Conservation (phyloP, 2,888 invertebrate genomes). For the Xanthorhoe spadicearia region DNA sequence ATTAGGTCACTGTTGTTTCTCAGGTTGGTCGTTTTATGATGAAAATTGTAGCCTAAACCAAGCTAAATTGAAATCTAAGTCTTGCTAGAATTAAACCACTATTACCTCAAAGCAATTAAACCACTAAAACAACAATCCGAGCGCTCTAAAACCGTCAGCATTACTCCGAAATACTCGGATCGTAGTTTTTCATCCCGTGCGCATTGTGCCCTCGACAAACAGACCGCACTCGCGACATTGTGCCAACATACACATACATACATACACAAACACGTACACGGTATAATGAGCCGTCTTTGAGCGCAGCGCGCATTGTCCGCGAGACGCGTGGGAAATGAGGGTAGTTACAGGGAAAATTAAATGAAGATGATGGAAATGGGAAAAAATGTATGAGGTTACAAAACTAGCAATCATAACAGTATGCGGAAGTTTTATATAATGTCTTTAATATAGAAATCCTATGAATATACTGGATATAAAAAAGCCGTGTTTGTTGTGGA, state of each 20-base stretch:
- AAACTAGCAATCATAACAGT: not conserved
- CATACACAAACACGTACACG: constrained; percentile 3
- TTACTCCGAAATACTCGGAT: not conserved
- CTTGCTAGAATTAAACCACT: not conserved
- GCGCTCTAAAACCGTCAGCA: not conserved
- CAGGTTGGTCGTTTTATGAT: too few relatives aligned
- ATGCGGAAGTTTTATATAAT: too few relatives aligned
- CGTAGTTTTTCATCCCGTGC: constrained; percentile 2
- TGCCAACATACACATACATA: constrained; percentile 8
- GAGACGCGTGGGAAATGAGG: constrained; percentile 4
- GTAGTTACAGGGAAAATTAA: constrained; percentile 10
- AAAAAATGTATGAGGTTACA: not conserved
- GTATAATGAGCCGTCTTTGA: constrained; percentile 30
- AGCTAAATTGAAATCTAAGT: not conserved
- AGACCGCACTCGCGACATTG: constrained; percentile 7
- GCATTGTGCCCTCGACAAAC: not conserved
- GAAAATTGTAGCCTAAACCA: not conserved
- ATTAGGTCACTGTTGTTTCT: too few relatives aligned
- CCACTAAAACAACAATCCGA: not conserved
- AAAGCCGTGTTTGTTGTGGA: too few relatives aligned
- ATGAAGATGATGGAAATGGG: constrained; percentile 4
- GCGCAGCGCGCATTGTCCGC: constrained; percentile 25
- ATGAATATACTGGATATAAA: too few relatives aligned
- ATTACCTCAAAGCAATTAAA: not conserved
- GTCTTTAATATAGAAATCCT: too few relatives aligned